Percentiles rank a stretch among this genome's conserved stretches.
Conservation (phyloP, 37 sponge, comb jelly and placozoan species). For the Haliclona indistincta region DNA sequence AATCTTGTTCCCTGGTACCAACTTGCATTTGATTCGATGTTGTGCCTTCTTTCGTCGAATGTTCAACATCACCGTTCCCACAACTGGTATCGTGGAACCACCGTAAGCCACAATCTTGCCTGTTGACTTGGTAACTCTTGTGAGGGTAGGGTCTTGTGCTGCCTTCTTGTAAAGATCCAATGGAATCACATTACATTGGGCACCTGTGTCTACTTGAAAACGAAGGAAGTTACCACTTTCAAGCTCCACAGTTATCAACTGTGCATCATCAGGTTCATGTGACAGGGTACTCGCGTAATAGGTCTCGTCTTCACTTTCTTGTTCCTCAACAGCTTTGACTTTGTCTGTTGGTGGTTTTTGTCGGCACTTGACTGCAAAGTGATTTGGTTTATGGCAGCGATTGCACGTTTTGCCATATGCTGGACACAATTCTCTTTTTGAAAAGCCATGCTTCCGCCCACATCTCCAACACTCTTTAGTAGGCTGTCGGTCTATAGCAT, state of each 20-base stretch:
- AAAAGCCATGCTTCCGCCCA: background rate
- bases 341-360: background rate
- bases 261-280: constrained; percentile 26
- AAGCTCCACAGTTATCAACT: constrained; percentile 33
- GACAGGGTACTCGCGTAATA: background rate
- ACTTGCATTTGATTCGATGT: background rate
- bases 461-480: background rate
- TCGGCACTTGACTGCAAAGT: constrained; percentile 3
- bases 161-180: constrained; percentile 35
- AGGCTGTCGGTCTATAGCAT: background rate
- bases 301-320: constrained; percentile 17
- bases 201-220: constrained; percentile 46
- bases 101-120: constrained; percentile 26
- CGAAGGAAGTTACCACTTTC: constrained; percentile 28
- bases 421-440: background rate
- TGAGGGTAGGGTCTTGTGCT: constrained; percentile 10
- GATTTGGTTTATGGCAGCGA: background rate
- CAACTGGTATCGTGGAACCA: constrained; percentile 30
- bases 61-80: background rate
- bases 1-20: background rate
- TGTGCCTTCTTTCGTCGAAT: background rate
- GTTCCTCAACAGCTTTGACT: constrained; percentile 8
- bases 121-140: background rate
- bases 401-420: constrained; percentile 1
- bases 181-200: constrained; percentile 51